Evolutionary conservation across 2,113 vertebrate species (phyloP).

Genomic region (Protobothrops mucrosquamatus): DNA sequence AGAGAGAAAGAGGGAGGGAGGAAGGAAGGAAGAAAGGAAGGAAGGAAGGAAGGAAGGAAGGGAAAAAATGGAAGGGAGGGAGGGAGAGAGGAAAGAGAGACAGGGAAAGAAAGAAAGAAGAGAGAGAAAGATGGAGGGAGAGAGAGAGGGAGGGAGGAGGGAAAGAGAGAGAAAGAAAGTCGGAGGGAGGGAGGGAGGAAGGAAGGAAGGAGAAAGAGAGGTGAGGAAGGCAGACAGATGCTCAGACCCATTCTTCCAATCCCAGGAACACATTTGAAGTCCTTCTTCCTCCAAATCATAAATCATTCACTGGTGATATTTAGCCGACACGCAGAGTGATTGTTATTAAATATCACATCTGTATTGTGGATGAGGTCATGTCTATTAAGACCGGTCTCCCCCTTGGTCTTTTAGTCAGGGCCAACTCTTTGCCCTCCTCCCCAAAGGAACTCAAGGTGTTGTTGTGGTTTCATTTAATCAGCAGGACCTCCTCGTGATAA

Average conservation of each 20-base stretch:
- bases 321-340: background rate
- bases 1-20: too few species aligned
- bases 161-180: too few species aligned
- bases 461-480: background rate
- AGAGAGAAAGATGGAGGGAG: too few species aligned
- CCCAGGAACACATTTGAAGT: background rate
- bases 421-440: background rate
- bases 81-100: too few species aligned
- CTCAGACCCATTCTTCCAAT: background rate
- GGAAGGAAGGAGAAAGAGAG: background rate
- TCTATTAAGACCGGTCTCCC: background rate
- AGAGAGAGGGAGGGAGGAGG: too few species aligned
- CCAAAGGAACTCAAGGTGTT: background rate
- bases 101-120: too few species aligned
- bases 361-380: background rate
- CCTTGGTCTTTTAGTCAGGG: background rate
- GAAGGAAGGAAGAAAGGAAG: too few species aligned
- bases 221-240: background rate
- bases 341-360: slow-evolving; percentile 16
- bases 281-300: background rate
- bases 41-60: too few species aligned
- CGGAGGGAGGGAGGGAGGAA: too few species aligned
- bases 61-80: too few species aligned
- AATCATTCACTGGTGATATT: background rate
- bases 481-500: too few species aligned